Evolutionary conservation across 2,888 invertebrate genomes (phyloP), one percentile per base, ranked within the genome.

Genomic region (Drepanosiphum platanoidis): DNA sequence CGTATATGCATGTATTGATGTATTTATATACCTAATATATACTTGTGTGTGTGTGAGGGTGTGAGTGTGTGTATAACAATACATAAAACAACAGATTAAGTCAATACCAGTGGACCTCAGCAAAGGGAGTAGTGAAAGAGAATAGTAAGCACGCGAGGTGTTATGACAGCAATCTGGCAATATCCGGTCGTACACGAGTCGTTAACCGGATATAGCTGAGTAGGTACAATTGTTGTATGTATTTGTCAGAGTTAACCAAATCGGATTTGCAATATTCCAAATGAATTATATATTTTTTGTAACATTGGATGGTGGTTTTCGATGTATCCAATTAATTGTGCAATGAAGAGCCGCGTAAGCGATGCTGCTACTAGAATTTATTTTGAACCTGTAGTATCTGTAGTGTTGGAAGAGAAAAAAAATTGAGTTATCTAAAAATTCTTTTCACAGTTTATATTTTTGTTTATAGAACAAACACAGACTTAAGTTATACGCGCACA

Each of bases 101-200:
- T 71, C 36, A 36, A 70, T 70, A 78, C 34, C 42, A 58, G 27
- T 30, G 52, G 22, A 52, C 9, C 11, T 22, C 34, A 11, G 58
- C 30, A n/a, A 22, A 8, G 0, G 36, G 66, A 46, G 42, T 22
- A 18, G 11, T 3, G 66, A 22, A 32, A 66, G 18, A 32, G 30
- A 61, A 32, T 72, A 32, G 13, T 39, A 27, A 18, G 39, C n/a
- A 11, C n/a, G n/a, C 32, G 72, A 42, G 58, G 32, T 72, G 71
- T 42, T 66, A 72, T 64, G 72, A 42, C 36, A 61, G 42, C 27
- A 39, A 58, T 11, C 61, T 32, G 72, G 42, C 61, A 72, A 82
- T 82, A 61, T 82, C 61, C 72, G 82, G 64, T 82, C 72, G 42
- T 61, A 32, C 72, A 36, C 39, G 22, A 81, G 71, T 81, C 81